A percentile compares a stretch with the other conserved stretches of the same genome.
Conservation (phyloP, 2,113 vertebrate species). For the Paraplagusia blochii region DNA sequence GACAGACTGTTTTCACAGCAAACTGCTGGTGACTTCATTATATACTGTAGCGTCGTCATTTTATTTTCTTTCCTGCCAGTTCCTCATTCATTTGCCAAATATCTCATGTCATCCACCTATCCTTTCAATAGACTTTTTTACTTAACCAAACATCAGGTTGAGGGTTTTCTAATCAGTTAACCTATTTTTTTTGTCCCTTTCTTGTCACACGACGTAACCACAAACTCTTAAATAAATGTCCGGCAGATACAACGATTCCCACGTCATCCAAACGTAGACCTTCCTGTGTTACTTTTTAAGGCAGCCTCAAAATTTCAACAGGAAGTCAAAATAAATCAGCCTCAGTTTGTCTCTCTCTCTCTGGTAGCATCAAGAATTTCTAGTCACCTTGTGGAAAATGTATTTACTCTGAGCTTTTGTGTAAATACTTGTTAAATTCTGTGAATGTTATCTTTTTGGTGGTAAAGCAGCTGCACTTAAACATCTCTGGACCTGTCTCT, state of each 20-base stretch:
- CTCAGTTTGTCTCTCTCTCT: slow-evolving; percentile 23
- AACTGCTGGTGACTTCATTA: slow-evolving; percentile 7
- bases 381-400: slow-evolving; percentile 15
- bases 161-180: background rate
- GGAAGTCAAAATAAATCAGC: slow-evolving; percentile 17
- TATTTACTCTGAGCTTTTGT: slow-evolving; percentile 12
- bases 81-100: slow-evolving; percentile 47
- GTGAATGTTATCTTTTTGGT: slow-evolving; percentile 55
- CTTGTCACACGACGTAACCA: too few species aligned
- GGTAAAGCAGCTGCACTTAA: slow-evolving; percentile 33
- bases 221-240: background rate
- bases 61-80: slow-evolving; percentile 6
- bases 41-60: background rate
- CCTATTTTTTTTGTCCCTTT: too few species aligned
- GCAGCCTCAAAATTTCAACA: slow-evolving; percentile 26
- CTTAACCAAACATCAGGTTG: background rate
- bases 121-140: slow-evolving; percentile 13
- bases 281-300: slow-evolving; percentile 1
- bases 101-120: background rate
- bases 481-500: too few species aligned
- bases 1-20: slow-evolving; percentile 13
- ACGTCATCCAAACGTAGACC: background rate
- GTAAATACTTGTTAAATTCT: slow-evolving; percentile 58
- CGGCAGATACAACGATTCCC: slow-evolving; percentile 1
- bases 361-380: slow-evolving; percentile 31